A percentile compares a stretch with the other conserved stretches of the same genome.
These are phyloP conservation scores for Harlomillsia oculata DNA, from an alignment of 1,140 invertebrate species.

Conservation along the genomic window DNA sequence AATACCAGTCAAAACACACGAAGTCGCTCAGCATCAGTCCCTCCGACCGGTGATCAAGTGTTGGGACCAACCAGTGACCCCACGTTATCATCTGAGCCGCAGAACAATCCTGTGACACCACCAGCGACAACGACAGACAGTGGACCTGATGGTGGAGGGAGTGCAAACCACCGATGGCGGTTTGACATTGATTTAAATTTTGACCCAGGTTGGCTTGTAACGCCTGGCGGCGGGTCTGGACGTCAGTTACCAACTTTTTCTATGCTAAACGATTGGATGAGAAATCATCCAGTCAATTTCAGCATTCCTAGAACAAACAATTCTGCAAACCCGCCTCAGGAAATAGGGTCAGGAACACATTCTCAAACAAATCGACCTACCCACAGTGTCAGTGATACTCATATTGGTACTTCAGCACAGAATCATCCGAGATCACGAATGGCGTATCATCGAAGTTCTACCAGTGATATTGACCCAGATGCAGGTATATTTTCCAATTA, in stretches of 20 bases:
- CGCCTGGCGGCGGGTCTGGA: constrained; percentile 1
- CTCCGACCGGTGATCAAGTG: too few relatives aligned
- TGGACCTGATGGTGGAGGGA: too few relatives aligned
- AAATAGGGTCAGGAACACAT: background rate
- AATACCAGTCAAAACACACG: background rate
- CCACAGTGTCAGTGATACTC: background rate
- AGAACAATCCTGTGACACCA: background rate
- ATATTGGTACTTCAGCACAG: background rate
- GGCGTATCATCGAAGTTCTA: background rate
- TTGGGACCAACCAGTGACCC: background rate
- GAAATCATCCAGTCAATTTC: constrained; percentile 22
- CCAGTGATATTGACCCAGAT: constrained; percentile 13
- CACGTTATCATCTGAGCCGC: background rate
- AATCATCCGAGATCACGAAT: constrained; percentile 5
- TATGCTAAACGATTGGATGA: constrained; percentile 30
- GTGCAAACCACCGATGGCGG: constrained; percentile 16
- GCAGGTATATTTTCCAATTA: background rate
- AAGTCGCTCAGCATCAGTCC: background rate
- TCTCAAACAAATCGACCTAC: background rate
- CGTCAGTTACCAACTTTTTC: constrained; percentile 11
- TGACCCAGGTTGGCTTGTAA: constrained; percentile 26
- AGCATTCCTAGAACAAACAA: background rate
- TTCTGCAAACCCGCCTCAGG: background rate
- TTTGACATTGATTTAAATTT: constrained; percentile 33
- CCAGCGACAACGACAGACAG: background rate